phyloP scores from a whole-genome alignment of 2,888 invertebrate genomes.

The Papilio gigon region DNA sequence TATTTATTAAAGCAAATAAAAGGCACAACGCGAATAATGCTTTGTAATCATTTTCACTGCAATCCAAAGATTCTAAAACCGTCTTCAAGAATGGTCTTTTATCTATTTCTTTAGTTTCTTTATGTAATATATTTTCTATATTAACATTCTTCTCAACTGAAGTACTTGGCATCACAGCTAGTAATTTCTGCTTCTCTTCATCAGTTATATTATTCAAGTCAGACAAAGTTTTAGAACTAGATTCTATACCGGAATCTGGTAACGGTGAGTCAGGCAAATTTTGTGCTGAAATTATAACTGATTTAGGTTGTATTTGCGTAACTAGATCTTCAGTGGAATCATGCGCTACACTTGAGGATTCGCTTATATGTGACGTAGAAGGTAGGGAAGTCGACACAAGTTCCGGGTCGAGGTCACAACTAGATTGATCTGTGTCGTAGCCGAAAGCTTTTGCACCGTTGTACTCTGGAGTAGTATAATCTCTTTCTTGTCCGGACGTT shows the following conservation, averaged over 20 bases:
- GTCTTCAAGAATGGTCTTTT: constrained; percentile 94
- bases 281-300: constrained; percentile 50
- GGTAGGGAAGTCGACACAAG: constrained; percentile 76
- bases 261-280: constrained; percentile 79
- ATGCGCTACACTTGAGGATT: constrained; percentile 74
- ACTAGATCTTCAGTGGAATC: constrained; percentile 78
- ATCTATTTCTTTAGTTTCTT: constrained; percentile 72
- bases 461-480: constrained; percentile 76
- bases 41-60: constrained; percentile 96
- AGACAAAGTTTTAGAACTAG: constrained; percentile 64
- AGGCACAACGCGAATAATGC: constrained; percentile 95
- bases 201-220: constrained; percentile 92
- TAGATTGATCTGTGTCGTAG: constrained; percentile 75
- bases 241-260: constrained; percentile 75
- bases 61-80: constrained; percentile 92
- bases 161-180: constrained; percentile 56
- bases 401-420: constrained; percentile 79
- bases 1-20: constrained; percentile 95
- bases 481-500: constrained; percentile 69
- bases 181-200: constrained; percentile 92
- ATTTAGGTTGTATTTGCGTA: constrained; percentile 67
- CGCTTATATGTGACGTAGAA: constrained; percentile 80
- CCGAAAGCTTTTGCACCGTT: constrained; percentile 68
- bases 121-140: constrained; percentile 65
- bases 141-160: constrained; percentile 55